Evolutionary conservation across 2,888 invertebrate genomes (phyloP), one percentile per base, ranked within the genome.

Genomic region (Cerastis rubricosa): DNA sequence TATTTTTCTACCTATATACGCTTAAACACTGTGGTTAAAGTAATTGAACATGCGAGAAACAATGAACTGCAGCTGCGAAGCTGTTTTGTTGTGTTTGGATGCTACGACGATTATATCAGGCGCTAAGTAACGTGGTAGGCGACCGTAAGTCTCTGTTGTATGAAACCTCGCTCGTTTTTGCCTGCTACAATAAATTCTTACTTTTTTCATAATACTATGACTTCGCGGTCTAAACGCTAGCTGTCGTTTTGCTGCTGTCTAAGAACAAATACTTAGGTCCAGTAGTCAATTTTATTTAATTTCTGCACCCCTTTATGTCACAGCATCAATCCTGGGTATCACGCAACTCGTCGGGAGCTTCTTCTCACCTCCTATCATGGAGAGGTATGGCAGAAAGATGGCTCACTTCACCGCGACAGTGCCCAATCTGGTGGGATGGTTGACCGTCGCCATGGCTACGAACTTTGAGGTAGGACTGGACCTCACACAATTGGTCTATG

Each of bases 391-490:
- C 2, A 92, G 97, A 35, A 96, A 94, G 87, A 89, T 89, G 2
- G 94, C 96, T 1, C 94, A 96, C 82, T 90, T 95, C 65, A 81
- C 96, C 1, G 91, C 95, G 17, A 94, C 94, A 65, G 86, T 97
- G 3, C 94, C 97, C 0, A 95, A 93, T 25, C 81, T 96, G 2
- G 70, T 96, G 2, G 97, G 97, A 1, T 97, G 97, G 97, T 78
- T 95, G 11, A 76, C 94, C 7, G 94, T 97, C 40, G 93, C 94
- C 5, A 85, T 96, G 54, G 94, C 97, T 0, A 88, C 82, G 1
- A 92, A 92, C 75, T 84, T 95, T 70, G 87, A 87, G 90, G 92
- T 91, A 43, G 3, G 43, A 14, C 63, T 29, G 3, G 8, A 35
- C 9, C 4, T 59, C 19, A 19, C 59, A 29, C 17, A 19, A 29